Conservation (phyloP, 2,113 vertebrate species). For the Mesoclemmys tuberculata region DNA sequence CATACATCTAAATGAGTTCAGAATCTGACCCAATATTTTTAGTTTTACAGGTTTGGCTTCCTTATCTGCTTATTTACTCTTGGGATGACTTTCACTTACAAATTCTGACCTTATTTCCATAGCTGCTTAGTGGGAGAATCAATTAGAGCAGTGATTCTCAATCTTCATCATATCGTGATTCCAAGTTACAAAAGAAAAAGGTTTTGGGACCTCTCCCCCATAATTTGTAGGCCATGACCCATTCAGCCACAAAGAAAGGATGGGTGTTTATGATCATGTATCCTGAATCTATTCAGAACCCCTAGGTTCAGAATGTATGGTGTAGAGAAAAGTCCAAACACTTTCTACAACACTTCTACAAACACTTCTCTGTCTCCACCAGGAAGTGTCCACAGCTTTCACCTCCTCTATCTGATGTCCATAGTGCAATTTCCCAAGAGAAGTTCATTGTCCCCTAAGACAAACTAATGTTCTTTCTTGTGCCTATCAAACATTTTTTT, state of each 20-base stretch:
- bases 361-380: neutral
- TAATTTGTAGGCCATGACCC: too few species aligned
- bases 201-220: too few species aligned
- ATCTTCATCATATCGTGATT: neutral
- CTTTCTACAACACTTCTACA: too few species aligned
- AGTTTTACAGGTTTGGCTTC: neutral
- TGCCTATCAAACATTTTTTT: neutral
- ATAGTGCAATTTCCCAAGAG: neutral
- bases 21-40: neutral
- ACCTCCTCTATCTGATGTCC: neutral
- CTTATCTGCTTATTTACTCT: neutral
- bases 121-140: neutral
- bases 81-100: neutral
- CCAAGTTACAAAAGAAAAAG: too few species aligned
- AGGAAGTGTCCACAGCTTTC: fast-evolving
- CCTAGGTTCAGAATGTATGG: neutral
- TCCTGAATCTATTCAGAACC: neutral
- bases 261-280: neutral
- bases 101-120: neutral
- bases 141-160: neutral
- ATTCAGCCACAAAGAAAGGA: neutral
- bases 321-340: neutral
- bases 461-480: neutral
- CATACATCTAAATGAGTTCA: neutral
- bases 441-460: neutral